These are phyloP conservation scores for Chloroclysta siterata DNA, from an alignment of 2,888 invertebrate species.

Conservation along the genomic window DNA sequence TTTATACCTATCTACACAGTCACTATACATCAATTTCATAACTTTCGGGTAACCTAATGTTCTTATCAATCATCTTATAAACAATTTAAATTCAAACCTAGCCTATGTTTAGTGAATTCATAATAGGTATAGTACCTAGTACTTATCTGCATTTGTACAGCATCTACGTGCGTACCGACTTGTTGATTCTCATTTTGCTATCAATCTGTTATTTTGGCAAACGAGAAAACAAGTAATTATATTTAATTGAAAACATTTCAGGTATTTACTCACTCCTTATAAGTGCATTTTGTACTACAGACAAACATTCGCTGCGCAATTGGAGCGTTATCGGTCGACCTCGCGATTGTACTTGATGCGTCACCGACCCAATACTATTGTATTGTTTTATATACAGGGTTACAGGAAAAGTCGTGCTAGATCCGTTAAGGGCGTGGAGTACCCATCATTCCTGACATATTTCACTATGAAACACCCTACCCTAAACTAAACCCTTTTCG, in stretches of 20 bases:
- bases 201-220: background rate
- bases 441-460: too few relatives aligned
- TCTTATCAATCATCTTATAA: background rate
- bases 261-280: background rate
- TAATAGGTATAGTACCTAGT: too few relatives aligned
- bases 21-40: background rate
- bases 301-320: conserved; percentile 62
- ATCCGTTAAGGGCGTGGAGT: too few relatives aligned
- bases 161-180: too few relatives aligned
- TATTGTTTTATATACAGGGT: conserved; percentile 57
- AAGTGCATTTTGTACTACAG: conserved; percentile 7
- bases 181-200: too few relatives aligned
- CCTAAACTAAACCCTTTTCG: too few relatives aligned
- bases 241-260: background rate
- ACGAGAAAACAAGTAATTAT: background rate
- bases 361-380: conserved; percentile 55
- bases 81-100: too few relatives aligned
- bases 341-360: conserved; percentile 54
- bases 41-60: background rate
- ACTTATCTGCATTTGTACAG: background rate
- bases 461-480: too few relatives aligned
- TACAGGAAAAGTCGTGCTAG: too few relatives aligned
- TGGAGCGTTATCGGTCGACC: conserved; percentile 59
- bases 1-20: background rate
- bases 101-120: too few relatives aligned